Base-by-base conservation (phyloP, 92 coral and sea anemone species). In the Isaurus tuberculatus region DNA sequence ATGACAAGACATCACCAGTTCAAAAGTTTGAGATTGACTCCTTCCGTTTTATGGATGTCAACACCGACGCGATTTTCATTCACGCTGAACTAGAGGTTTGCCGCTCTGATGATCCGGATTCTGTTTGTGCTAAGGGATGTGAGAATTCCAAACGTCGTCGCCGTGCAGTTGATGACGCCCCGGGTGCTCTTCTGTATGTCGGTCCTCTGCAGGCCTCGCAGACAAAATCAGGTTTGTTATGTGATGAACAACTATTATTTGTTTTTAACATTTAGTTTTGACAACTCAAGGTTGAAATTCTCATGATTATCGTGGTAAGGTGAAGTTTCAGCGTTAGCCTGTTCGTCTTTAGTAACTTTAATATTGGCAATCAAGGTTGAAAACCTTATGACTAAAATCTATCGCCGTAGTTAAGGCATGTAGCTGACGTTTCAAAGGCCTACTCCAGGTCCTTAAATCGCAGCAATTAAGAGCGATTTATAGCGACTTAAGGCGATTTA, bases 71-170 rank as follows among this genome's bases (percentile, higher is more conserved):
- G 25, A 69, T 93, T 17, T 87, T 48, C 79, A 85, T 93, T 5
- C 98, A 93, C 75, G 90, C 93, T 20, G 66, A 77, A 13, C 89
- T 93, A 4, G 91, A 80, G 66, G 98, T 91, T 5, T 93, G 98
- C 84, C 98, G 95, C 8, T 71, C 80, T 17, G 90, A 91, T 14
- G 91, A 89, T 40, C 65, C 37, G 28, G 79, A 86, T 2, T 91
- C 95, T 2, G 85, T 83, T 70, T 93, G 98, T 73, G 93, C 91
- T 26, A 27, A 81, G 68, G 95, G 98, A 53, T 93, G 98, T 34
- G 23, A 44, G 32, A 44, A 55, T 9, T 44, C 64, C 11, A 78
- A 57, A 55, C 90, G 95, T 44, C 95, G 95, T 64, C 60, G 82
- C 63, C 79, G 86, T 23, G 19, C 42, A 25, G 43, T 84, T 19